phyloP scores from a whole-genome alignment of 2,888 invertebrate genomes.

The Nysson spinosus region DNA sequence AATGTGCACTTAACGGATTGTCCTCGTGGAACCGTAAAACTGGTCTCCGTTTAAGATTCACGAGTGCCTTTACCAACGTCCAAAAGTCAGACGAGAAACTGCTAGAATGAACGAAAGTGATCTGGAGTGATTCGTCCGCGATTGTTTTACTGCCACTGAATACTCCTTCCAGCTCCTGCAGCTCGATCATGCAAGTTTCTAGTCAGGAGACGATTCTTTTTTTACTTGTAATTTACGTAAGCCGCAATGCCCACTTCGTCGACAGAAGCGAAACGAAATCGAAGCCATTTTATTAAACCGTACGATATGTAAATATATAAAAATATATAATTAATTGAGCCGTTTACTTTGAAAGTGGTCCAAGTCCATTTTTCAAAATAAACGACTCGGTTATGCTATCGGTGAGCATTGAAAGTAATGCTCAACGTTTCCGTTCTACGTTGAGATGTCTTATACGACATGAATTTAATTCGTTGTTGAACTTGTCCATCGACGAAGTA shows the following conservation, averaged over 20 bases:
- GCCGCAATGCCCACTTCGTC: conserved; percentile 26
- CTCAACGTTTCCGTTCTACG: conserved; percentile 14
- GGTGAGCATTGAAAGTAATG: conserved; percentile 12
- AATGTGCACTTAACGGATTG: conserved; percentile 17
- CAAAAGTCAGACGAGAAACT: conserved; percentile 20
- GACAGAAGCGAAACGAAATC: conserved; percentile 11
- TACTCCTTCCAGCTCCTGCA: conserved; percentile 74
- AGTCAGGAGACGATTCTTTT: conserved; percentile 72
- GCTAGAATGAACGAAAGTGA: conserved; percentile 17
- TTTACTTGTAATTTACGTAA: conserved; percentile 54
- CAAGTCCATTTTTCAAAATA: too few species aligned
- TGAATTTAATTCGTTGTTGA: conserved; percentile 21
- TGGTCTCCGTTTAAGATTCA: conserved; percentile 21
- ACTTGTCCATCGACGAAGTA: conserved; percentile 11
- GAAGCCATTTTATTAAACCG: background rate
- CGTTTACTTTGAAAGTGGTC: background rate
- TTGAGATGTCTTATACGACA: conserved; percentile 1
- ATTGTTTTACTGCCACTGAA: conserved; percentile 68
- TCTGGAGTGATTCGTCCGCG: conserved; percentile 25
- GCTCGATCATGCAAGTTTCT: conserved; percentile 74
- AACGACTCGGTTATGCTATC: conserved; percentile 1
- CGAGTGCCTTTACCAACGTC: conserved; percentile 50
- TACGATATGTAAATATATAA: background rate
- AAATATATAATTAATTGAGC: too few species aligned
- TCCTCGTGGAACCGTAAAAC: conserved; percentile 1